Base-by-base conservation (phyloP, 2,113 vertebrate genomes). In the Phyllopteryx taeniolatus region DNA sequence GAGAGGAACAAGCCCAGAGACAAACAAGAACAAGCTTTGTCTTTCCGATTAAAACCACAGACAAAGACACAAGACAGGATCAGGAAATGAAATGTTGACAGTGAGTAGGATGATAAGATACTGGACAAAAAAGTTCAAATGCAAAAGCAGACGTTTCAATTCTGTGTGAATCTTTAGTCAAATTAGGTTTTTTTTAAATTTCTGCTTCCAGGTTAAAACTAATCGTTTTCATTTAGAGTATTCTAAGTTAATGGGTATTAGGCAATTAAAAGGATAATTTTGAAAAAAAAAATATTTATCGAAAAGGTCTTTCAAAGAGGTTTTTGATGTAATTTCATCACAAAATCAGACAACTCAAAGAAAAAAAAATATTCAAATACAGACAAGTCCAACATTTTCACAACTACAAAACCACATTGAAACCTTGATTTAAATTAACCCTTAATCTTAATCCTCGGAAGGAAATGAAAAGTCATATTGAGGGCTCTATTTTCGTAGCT, bases 61-160 rank as follows among this genome's bases (percentile, higher is more conserved):
- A 92, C 87, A 93, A 92, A 91, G 90, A 88, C 80, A 43, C 75
- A 61, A 82, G 90, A 91, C 88, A 91, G 87, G 88, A 71, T 73
- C 85, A 92, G 92, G 92, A 93, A 94, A 94, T 93, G 73, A 92
- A 92, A 92, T 92, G 91, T 92, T 91, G 89, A 87, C 91, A 82
- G 85, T 83, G 74, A 71, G 76, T 67, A 46, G 65, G 77, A 77
- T 82, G 88, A 90, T 82, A 85, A 89, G 87, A 79, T 83, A 71
- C 83, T 8, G 49, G 49, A 17, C 31, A 61, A 19, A 33, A 61
- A 8, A 35, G 49, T 39, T 56, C 9, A 56, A 54, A 54, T 10
- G 2, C 20, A 22, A 54, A 22, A 56, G 2, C 9, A n/a, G 1
- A 22, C 20, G 8, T 54, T 1, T n/a, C 8, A 0, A 54, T 54